Percentiles rank a stretch among this genome's conserved stretches.
Evolutionary conservation across 2,888 invertebrate species (phyloP).

Genomic region (Leucophora obtusa): DNA sequence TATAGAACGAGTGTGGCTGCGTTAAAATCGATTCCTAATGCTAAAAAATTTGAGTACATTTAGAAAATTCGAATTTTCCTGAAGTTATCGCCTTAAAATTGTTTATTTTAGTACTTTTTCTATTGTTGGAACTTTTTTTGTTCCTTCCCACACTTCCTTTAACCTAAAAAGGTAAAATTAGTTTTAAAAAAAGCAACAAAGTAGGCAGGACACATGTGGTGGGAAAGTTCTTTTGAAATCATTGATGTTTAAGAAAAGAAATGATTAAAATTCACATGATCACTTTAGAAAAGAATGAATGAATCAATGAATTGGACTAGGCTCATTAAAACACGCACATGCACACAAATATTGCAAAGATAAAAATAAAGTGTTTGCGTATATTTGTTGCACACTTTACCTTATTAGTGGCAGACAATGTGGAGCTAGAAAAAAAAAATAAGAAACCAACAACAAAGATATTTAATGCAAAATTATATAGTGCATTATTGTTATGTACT

Average conservation of each 20-base stretch:
- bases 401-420: conserved; percentile 61
- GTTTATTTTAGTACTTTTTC: not conserved
- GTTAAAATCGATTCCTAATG: no score
- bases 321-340: conserved; percentile 38
- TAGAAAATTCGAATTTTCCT: no score
- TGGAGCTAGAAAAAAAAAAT: conserved; percentile 56
- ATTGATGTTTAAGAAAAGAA: conserved; percentile 21
- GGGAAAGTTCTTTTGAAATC: conserved; percentile 43
- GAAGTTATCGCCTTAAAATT: no score
- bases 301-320: conserved; percentile 59
- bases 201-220: conserved; percentile 31
- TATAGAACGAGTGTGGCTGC: no score
- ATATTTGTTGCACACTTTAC: conserved; percentile 35
- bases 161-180: conserved; percentile 10
- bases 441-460: conserved; percentile 26
- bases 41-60: no score
- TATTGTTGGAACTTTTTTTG: not conserved
- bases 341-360: conserved; percentile 29
- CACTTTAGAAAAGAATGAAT: conserved; percentile 58
- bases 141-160: not conserved
- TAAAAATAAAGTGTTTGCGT: conserved; percentile 13
- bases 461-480: conserved; percentile 4
- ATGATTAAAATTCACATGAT: conserved; percentile 59
- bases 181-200: not conserved
- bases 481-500: not conserved